Conservation (phyloP, 2,888 invertebrate genomes). For the Gisinianus flammeolus region DNA sequence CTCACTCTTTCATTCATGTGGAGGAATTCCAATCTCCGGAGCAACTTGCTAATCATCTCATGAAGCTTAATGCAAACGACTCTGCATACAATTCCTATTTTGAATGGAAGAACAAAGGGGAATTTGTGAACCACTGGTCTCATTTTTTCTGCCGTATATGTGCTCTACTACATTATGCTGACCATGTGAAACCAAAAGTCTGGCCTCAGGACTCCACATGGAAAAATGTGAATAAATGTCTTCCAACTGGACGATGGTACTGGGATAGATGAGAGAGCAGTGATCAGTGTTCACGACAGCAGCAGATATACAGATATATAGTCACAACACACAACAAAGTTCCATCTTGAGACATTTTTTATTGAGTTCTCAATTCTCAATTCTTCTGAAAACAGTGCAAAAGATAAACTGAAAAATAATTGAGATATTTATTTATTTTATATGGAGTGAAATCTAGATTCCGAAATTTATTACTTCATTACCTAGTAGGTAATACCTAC, state of each 20-base stretch:
- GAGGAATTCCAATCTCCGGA: conserved; percentile 51
- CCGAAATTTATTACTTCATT: too few relatives aligned
- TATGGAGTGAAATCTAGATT: too few relatives aligned
- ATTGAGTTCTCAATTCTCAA: too few relatives aligned
- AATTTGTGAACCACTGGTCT: conserved; percentile 41
- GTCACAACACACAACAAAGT: too few relatives aligned
- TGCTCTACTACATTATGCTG: conserved; percentile 53
- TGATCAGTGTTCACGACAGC: too few relatives aligned
- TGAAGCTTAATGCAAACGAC: conserved; percentile 63
- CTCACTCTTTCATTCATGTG: conserved; percentile 53
- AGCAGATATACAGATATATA: too few relatives aligned
- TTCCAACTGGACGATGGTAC: conserved; percentile 21
- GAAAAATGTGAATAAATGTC: conserved; percentile 36
- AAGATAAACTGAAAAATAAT: too few relatives aligned
- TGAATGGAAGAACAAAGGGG: conserved; percentile 66
- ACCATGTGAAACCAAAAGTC: not conserved
- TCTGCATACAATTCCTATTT: conserved; percentile 65
- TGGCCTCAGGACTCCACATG: conserved; percentile 32
- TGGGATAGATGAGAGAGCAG: conserved; percentile 27
- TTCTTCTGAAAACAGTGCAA: too few relatives aligned
- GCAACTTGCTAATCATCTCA: conserved; percentile 64
- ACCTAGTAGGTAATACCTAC: too few relatives aligned
- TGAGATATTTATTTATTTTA: too few relatives aligned
- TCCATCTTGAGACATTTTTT: too few relatives aligned
- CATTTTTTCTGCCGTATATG: conserved; percentile 54